Conservation (phyloP, 2,113 vertebrate species). For the Bagarius yarrelli region DNA sequence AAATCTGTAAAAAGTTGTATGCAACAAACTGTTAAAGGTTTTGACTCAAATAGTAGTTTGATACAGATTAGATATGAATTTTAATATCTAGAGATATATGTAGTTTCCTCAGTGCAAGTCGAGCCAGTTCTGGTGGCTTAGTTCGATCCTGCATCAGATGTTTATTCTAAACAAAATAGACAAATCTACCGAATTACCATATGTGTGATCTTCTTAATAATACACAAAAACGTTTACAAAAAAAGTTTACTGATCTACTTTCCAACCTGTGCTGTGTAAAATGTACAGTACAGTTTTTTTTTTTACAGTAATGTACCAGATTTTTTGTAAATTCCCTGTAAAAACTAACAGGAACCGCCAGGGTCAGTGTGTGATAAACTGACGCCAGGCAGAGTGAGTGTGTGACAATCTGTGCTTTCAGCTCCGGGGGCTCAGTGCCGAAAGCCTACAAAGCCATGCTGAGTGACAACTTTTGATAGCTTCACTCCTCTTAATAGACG, state of each 20-base stretch:
- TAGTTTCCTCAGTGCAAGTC: neutral
- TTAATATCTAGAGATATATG: neutral
- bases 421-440: slow-evolving; percentile 23
- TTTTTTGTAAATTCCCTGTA: slow-evolving; percentile 7
- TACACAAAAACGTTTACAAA: too few relatives aligned
- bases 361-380: slow-evolving; percentile 1
- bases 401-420: slow-evolving; percentile 23
- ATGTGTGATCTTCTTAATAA: neutral
- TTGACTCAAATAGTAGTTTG: neutral
- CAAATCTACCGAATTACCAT: neutral
- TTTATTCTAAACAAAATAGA: neutral
- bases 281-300: neutral
- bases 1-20: too few relatives aligned
- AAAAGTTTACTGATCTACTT: too few relatives aligned
- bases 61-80: too few relatives aligned
- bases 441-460: slow-evolving; percentile 37
- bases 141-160: neutral
- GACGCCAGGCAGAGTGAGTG: slow-evolving; percentile 1
- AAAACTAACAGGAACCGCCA: neutral
- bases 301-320: neutral
- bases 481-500: slow-evolving; percentile 28
- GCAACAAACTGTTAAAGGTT: neutral
- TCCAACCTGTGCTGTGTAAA: too few relatives aligned
- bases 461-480: slow-evolving; percentile 42
- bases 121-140: neutral